These are phyloP conservation scores for Pseudochirops corinnae DNA, from an alignment of 2,797 vertebrate genomes.

Conservation along the genomic window DNA sequence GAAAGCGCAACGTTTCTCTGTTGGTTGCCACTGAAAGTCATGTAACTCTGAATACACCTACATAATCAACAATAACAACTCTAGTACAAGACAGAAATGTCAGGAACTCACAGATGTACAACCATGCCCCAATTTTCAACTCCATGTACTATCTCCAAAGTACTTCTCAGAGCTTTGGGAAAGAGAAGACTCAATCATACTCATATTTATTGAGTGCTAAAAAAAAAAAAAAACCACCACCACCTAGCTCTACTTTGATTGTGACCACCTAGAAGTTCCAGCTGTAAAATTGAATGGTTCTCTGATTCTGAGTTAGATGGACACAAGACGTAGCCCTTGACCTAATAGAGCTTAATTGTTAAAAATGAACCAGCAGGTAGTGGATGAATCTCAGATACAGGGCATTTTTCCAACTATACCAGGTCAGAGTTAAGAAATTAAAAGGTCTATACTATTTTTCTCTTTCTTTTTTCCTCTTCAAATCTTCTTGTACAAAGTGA, in stretches of 20 bases:
- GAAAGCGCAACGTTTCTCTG: neutral
- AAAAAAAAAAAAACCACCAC: neutral
- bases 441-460: neutral
- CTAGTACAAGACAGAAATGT: neutral
- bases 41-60: neutral
- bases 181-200: neutral
- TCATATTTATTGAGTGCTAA: neutral
- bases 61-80: neutral
- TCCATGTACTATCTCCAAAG: neutral
- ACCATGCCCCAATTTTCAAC: neutral
- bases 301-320: neutral
- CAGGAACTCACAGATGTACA: neutral
- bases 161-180: neutral
- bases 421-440: neutral
- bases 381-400: neutral
- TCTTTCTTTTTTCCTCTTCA: neutral
- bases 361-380: neutral
- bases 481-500: neutral
- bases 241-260: neutral
- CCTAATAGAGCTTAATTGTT: neutral
- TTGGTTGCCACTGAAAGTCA: neutral
- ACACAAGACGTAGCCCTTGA: neutral
- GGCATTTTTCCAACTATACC: neutral
- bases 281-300: neutral
- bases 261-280: neutral